These are phyloP conservation scores for Aphodius sticticus DNA, from an alignment of 2,888 invertebrate genomes.

Conservation along the genomic window DNA sequence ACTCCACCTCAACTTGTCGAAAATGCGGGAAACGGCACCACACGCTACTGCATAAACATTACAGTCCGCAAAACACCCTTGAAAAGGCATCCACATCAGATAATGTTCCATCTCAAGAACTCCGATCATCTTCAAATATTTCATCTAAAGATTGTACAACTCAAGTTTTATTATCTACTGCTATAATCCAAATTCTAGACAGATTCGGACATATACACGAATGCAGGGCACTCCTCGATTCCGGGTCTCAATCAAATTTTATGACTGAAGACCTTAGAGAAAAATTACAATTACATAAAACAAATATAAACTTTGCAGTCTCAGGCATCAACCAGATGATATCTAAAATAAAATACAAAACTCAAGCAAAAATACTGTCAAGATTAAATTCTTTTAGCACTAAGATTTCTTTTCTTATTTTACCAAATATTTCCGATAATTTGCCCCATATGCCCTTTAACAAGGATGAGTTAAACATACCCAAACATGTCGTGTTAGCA, in stretches of 20 bases:
- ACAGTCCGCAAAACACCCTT: not conserved
- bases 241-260: conserved; percentile 19
- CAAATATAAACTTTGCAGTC: no score
- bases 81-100: not conserved
- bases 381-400: no score
- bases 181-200: no score
- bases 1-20: not conserved
- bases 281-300: no score
- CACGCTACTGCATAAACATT: conserved; percentile 7
- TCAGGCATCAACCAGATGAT: no score
- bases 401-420: no score
- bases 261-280: not conserved
- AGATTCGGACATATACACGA: not conserved
- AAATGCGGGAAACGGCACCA: conserved; percentile 1
- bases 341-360: no score
- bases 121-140: conserved; percentile 4
- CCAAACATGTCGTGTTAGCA: no score
- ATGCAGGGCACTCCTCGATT: conserved; percentile 14
- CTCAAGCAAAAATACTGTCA: no score
- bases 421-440: no score
- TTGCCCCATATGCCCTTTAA: no score
- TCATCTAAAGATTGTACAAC: not conserved
- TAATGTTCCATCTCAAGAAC: not conserved
- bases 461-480: no score
- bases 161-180: not conserved